phyloP scores from a whole-genome alignment of 35 echinoderm and acorn worm genomes.

The Anneissia japonica region DNA sequence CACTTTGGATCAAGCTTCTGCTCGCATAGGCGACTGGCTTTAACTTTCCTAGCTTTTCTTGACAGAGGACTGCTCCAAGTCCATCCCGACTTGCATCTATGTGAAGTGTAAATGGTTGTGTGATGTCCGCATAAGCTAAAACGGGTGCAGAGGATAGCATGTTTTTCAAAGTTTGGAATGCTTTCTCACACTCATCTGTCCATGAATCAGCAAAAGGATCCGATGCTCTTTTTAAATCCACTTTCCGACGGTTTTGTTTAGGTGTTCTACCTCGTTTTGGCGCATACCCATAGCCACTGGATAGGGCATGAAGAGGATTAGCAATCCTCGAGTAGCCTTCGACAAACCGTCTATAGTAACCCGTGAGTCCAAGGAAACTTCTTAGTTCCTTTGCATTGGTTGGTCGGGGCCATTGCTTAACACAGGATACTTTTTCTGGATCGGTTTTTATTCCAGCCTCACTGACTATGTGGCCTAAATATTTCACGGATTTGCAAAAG shows the following conservation, averaged over 20 bases:
- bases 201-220: not conserved
- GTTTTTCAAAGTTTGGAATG: slow-evolving; percentile 29
- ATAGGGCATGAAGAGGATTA: slow-evolving; percentile 41
- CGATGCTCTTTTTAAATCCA: too few relatives aligned
- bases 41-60: slow-evolving; percentile 25
- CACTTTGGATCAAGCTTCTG: not conserved
- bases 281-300: too few relatives aligned
- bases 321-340: slow-evolving; percentile 48
- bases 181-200: slow-evolving; percentile 38
- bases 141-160: slow-evolving; percentile 38
- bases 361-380: slow-evolving; percentile 51
- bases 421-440: not conserved
- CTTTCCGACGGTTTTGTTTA: too few relatives aligned
- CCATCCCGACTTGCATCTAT: slow-evolving; percentile 42
- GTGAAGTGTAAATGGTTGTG: slow-evolving; percentile 35
- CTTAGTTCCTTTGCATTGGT: slow-evolving; percentile 33
- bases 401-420: slow-evolving; percentile 9
- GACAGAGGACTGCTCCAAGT: slow-evolving; percentile 42
- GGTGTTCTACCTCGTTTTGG: too few relatives aligned
- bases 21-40: slow-evolving; percentile 44
- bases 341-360: slow-evolving; percentile 64
- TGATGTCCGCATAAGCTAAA: slow-evolving; percentile 45
- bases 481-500: not conserved
- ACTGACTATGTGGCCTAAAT: slow-evolving; percentile 29
- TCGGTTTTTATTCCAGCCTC: slow-evolving; percentile 12